Evolutionary conservation across 2,113 vertebrate species (phyloP).

Genomic region (Hydropotes inermis): DNA sequence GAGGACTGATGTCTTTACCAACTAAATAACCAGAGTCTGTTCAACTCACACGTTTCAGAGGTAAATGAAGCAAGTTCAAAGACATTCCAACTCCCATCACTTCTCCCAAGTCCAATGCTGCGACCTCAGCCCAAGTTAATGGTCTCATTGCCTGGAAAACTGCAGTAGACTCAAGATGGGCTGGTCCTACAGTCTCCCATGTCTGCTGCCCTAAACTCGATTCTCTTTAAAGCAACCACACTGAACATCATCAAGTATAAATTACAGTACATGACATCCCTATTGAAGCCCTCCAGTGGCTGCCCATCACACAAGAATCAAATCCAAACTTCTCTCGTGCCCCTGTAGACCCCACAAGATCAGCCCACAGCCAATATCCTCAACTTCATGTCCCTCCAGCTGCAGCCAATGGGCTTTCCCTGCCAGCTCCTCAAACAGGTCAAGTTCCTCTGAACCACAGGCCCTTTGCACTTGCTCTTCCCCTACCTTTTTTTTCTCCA

Average conservation of each 20-base stretch:
- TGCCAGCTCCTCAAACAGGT: not conserved
- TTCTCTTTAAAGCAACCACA: not conserved
- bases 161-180: rapidly evolving
- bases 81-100: not conserved
- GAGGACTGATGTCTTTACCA: not conserved
- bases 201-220: not conserved
- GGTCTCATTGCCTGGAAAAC: not conserved
- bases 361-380: not conserved
- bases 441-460: not conserved
- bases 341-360: not conserved
- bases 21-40: not conserved
- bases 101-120: not conserved
- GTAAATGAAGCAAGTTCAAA: not conserved
- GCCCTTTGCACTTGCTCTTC: not conserved
- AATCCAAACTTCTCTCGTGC: not conserved
- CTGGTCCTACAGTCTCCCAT: not conserved
- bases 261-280: not conserved
- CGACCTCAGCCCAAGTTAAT: no score
- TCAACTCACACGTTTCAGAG: not conserved
- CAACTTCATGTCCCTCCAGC: not conserved
- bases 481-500: not conserved
- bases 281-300: not conserved
- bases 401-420: not conserved
- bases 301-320: not conserved
- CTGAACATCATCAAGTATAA: not conserved